Conservation (phyloP, 2,888 invertebrate species). For the Synanthedon formicaeformis region DNA sequence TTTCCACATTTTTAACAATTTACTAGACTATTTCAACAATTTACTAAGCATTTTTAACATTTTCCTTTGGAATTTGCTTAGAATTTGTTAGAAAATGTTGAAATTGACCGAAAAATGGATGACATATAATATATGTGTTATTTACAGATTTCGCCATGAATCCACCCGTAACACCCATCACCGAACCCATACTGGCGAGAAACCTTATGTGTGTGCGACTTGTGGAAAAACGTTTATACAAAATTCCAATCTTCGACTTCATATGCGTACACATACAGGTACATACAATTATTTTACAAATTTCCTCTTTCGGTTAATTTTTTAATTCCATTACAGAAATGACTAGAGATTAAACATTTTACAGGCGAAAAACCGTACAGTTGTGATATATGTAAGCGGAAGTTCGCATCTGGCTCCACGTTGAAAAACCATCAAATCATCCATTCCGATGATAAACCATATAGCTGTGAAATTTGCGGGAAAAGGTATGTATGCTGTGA, state of each 20-base stretch:
- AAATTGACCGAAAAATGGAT: too few relatives aligned
- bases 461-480: slow-evolving; percentile 40
- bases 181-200: slow-evolving; percentile 73
- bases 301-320: too few relatives aligned
- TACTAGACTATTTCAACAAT: too few relatives aligned
- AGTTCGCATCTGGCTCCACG: slow-evolving; percentile 66
- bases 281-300: slow-evolving; percentile 8
- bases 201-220: slow-evolving; percentile 67
- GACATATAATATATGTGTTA: too few relatives aligned
- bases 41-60: too few relatives aligned
- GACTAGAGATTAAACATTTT: slow-evolving; percentile 7
- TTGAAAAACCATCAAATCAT: slow-evolving; percentile 58
- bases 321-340: too few relatives aligned
- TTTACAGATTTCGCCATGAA: slow-evolving; percentile 67
- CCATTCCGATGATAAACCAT: slow-evolving; percentile 63
- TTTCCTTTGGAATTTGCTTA: too few relatives aligned
- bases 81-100: too few relatives aligned
- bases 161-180: slow-evolving; percentile 72
- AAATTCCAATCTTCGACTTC: slow-evolving; percentile 65
- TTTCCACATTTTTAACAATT: too few relatives aligned
- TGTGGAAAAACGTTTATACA: slow-evolving; percentile 74
- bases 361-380: slow-evolving; percentile 46
- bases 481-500: slow-evolving; percentile 17
- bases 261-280: slow-evolving; percentile 59
- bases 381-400: slow-evolving; percentile 44